Conservation (phyloP, 2,888 invertebrate species). For the Nymphalis urticae region DNA sequence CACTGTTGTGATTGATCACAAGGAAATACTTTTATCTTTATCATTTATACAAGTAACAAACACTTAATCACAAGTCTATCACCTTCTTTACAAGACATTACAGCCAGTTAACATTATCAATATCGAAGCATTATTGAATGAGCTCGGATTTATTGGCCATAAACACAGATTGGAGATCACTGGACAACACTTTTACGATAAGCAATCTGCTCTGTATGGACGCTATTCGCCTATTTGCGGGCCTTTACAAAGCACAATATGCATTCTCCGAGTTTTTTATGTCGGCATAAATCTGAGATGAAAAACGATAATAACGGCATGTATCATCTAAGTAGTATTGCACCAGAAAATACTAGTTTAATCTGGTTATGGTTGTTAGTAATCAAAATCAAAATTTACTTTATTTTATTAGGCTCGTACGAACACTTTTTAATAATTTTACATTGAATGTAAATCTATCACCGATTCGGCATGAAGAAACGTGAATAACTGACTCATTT, state of each 20-base stretch:
- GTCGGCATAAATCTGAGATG: constrained; percentile 70
- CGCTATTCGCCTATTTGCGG: constrained; percentile 57
- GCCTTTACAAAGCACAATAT: constrained; percentile 65
- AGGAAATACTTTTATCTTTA: neutral
- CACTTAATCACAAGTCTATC: constrained; percentile 28
- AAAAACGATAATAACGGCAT: constrained; percentile 56
- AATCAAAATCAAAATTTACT: no score
- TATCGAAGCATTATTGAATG: constrained; percentile 70
- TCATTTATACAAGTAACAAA: neutral
- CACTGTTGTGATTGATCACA: neutral
- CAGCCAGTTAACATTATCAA: constrained; percentile 72
- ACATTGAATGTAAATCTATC: no score
- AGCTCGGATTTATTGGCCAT: constrained; percentile 65
- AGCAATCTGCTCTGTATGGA: constrained; percentile 69
- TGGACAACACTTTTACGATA: constrained; percentile 75
- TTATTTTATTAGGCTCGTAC: no score
- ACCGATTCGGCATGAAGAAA: no score
- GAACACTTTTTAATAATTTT: no score
- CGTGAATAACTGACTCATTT: no score
- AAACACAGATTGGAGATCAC: constrained; percentile 78
- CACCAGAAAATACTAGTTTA: constrained; percentile 43
- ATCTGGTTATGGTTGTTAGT: constrained; percentile 10
- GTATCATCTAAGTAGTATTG: constrained; percentile 51
- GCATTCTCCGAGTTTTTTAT: constrained; percentile 74
- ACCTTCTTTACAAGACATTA: constrained; percentile 49